A percentile compares a stretch with the other conserved stretches of the same genome.
Conservation (phyloP, 64 coral and sea anemone species). For the Trachythela sp. region DNA sequence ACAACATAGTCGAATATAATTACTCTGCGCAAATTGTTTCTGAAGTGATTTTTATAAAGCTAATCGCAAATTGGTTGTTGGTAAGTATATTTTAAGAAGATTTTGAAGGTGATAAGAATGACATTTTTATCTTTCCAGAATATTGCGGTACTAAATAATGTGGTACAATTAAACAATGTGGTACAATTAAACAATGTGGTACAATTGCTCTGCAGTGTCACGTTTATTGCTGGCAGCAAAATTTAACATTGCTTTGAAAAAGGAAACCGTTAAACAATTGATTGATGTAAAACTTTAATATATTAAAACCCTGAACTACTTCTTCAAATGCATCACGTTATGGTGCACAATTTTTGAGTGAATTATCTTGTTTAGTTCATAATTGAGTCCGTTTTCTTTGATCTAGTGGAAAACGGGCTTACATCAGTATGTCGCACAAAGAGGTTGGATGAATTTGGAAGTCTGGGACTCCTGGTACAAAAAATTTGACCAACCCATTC, state of each 20-base stretch:
- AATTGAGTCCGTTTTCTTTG: too few species aligned
- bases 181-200: background rate
- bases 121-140: too few species aligned
- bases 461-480: too few species aligned
- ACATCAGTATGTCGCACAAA: too few species aligned
- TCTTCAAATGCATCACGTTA: background rate
- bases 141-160: background rate
- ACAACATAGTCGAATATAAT: too few species aligned
- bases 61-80: slow-evolving; percentile 84
- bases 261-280: slow-evolving; percentile 64
- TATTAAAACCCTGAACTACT: background rate
- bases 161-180: background rate
- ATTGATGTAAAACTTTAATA: slow-evolving; percentile 61
- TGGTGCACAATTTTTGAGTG: background rate
- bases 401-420: too few species aligned
- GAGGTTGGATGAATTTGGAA: too few species aligned
- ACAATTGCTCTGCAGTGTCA: slow-evolving; percentile 48
- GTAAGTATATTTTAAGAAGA: too few species aligned
- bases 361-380: slow-evolving; percentile 16
- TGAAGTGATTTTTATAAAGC: too few species aligned
- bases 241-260: slow-evolving; percentile 80
- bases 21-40: too few species aligned
- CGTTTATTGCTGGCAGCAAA: slow-evolving; percentile 89
- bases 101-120: too few species aligned
- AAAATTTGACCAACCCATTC: too few species aligned